Conservation (phyloP, 2,113 vertebrate genomes). For the Bungarus multicinctus region DNA sequence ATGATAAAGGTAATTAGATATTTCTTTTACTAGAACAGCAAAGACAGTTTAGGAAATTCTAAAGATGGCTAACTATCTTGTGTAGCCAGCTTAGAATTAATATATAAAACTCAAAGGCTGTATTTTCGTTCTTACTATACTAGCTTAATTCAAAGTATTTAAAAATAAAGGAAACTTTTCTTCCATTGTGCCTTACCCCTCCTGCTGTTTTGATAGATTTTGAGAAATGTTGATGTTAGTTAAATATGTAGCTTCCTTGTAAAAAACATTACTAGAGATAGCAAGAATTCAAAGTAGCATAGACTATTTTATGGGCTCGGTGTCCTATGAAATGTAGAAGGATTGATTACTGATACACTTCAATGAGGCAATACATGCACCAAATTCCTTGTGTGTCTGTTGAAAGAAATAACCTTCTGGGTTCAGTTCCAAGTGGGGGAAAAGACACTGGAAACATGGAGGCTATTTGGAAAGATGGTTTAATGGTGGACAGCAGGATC, state of each 20-base stretch:
- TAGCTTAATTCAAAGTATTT: neutral
- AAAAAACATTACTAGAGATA: neutral
- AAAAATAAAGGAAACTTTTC: neutral
- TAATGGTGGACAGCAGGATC: too few species aligned
- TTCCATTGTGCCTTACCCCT: too few species aligned
- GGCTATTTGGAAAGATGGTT: too few species aligned
- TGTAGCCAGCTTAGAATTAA: neutral
- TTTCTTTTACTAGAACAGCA: neutral
- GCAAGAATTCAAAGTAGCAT: neutral
- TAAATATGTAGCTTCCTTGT: neutral
- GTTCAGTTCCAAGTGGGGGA: too few species aligned
- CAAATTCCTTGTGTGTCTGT: too few species aligned
- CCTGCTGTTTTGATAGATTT: neutral
- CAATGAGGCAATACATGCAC: accelerated
- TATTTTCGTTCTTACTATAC: neutral
- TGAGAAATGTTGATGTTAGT: neutral
- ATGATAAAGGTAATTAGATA: neutral
- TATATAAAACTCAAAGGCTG: neutral
- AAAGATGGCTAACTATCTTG: neutral
- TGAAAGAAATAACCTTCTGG: too few species aligned
- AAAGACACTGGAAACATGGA: too few species aligned
- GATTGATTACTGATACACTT: neutral
- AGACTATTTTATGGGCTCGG: neutral
- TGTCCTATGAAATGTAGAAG: neutral
- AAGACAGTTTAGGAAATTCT: neutral